Evolutionary conservation across 2,113 vertebrate species (phyloP), one percentile per base, ranked within the genome.

Genomic region (Tursiops truncatus): DNA sequence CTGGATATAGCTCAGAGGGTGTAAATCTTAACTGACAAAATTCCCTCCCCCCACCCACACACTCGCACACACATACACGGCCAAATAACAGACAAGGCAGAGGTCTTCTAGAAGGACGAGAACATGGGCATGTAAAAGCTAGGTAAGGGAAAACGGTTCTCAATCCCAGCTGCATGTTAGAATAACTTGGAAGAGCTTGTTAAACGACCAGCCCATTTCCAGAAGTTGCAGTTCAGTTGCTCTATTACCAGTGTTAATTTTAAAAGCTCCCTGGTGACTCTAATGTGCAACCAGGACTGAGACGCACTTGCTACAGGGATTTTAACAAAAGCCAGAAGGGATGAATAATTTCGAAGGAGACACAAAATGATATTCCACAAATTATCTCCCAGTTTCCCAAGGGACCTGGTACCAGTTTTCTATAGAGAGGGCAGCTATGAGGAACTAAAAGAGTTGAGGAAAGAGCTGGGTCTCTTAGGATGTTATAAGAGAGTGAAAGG

Each of bases 1-100:
- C 44, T 47, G 20, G 33, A 38, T 74, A 36, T 73, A 50, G 20
- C n/a, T 73, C 28, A 90, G 20, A 53, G 18, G 53, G 13, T 85
- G 23, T 73, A 80, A 89, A 68, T 63, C n/a, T 79, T 85, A 79
- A n/a, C 56, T 85, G 71, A 41, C n/a, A 53, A 23, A n/a, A 36
- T 58, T 21, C 33, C 14, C 31, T 4, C 17, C 5, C 11, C 41
- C 41, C 6, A 23, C 62, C 12, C 9, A 23, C 62, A 67, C 20
- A 15, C 7, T 21, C 14, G 14, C 12, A 15, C 38, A 12, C 41
- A 44, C 26, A 73, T 4, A 3, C 23, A 28, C 2, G 1, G 8
- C 80, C 60, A 89, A 82, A 38, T 15, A 70, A 56, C 58, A 25
- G 26, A 10, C 13, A 10, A 58, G 10, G 36, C 50, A 58, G 28